Evolutionary conservation across 2,888 invertebrate genomes (phyloP).

Genomic region (Protula sp.): DNA sequence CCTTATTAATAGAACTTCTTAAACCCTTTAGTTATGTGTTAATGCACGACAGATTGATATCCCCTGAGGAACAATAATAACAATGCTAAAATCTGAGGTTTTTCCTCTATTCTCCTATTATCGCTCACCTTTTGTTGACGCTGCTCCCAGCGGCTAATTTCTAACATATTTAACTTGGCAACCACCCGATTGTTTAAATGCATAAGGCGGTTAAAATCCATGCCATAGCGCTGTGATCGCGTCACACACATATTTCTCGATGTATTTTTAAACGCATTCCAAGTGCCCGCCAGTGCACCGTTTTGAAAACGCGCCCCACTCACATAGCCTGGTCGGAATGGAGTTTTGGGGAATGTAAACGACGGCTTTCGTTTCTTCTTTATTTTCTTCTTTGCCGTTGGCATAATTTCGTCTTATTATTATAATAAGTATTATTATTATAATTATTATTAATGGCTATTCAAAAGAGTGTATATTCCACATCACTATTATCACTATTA

Average conservation of each 20-base stretch:
- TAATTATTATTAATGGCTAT: no score
- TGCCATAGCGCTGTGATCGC: background rate
- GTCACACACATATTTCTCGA: no score
- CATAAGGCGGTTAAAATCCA: background rate
- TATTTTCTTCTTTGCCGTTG: background rate
- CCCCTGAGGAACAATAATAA: no score
- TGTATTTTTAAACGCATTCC: background rate
- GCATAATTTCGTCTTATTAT: background rate
- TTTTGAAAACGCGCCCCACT: background rate
- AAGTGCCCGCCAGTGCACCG: slow-evolving; percentile 1
- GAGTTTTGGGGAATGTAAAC: slow-evolving; percentile 2
- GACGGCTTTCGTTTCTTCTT: slow-evolving; percentile 4
- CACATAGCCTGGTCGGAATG: background rate
- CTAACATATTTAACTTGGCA: background rate
- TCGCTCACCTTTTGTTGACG: no score
- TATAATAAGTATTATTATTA: no score
- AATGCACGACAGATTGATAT: no score
- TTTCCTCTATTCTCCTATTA: no score
- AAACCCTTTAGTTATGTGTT: no score
- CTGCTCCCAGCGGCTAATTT: slow-evolving; percentile 2
- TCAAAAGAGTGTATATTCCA: no score
- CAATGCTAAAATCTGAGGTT: no score
- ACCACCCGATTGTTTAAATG: background rate
- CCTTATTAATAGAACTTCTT: no score
- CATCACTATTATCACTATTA: no score